Evolutionary conservation across 2,888 invertebrate genomes (phyloP).

Genomic region (Malacosoma neustria): DNA sequence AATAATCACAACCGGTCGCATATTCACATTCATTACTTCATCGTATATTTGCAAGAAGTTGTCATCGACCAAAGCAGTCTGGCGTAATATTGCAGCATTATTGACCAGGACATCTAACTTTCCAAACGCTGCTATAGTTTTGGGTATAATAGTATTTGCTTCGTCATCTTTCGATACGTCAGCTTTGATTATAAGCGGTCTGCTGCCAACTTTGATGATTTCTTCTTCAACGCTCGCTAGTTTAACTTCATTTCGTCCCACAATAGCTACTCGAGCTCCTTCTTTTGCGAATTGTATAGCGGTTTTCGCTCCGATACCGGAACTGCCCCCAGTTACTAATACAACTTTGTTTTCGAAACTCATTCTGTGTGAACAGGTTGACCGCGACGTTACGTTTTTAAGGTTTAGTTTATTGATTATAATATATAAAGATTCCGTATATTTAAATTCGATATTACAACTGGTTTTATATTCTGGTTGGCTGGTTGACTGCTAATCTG

Average conservation of each 20-base stretch:
- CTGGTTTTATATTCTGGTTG: too few relatives aligned
- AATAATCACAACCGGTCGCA: constrained; percentile 3
- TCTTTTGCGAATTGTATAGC: constrained; percentile 24
- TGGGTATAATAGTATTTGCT: constrained; percentile 14
- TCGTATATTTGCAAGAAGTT: constrained; percentile 11
- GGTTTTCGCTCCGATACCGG: constrained; percentile 29
- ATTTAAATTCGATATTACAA: too few relatives aligned
- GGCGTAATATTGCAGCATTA: constrained; percentile 22
- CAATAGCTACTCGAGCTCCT: constrained; percentile 15
- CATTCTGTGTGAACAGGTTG: constrained; percentile 15
- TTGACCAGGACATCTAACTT: constrained; percentile 29
- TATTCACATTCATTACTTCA: constrained; percentile 4
- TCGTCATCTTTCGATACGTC: constrained; percentile 23
- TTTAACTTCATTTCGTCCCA: constrained; percentile 14
- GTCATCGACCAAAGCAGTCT: constrained; percentile 14
- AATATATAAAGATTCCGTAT: too few relatives aligned
- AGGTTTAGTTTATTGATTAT: too few relatives aligned
- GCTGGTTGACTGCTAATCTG: too few relatives aligned
- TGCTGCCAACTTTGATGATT: constrained; percentile 12
- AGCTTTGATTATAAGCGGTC: constrained; percentile 18
- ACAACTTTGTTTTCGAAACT: constrained; percentile 27
- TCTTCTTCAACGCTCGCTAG: constrained; percentile 8
- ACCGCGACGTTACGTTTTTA: too few relatives aligned
- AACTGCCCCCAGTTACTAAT: constrained; percentile 28
- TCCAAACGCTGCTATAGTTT: constrained; percentile 20